phyloP scores from a whole-genome alignment of 2,888 invertebrate species.

The Urechis unicinctus region DNA sequence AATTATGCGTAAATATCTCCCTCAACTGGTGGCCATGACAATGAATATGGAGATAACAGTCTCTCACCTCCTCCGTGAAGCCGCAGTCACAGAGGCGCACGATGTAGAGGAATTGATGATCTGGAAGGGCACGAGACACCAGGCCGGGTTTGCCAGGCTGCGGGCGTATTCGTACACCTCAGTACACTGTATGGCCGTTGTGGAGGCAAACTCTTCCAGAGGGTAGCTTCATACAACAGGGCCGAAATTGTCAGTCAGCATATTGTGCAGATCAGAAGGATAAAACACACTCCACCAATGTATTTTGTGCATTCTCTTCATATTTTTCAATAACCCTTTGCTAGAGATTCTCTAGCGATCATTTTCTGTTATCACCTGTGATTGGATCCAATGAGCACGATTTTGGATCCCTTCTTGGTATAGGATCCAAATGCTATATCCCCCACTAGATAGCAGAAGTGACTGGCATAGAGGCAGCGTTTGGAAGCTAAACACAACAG shows the following conservation, averaged over 20 bases:
- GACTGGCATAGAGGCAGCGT: constrained; percentile 82
- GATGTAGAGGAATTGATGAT: constrained; percentile 80
- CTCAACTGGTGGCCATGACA: too few relatives aligned
- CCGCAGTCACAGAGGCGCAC: constrained; percentile 73
- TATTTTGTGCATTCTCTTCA: too few relatives aligned
- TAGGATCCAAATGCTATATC: constrained; percentile 61
- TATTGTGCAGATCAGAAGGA: too few relatives aligned
- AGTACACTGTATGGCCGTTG: constrained; percentile 85
- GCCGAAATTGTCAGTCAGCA: too few relatives aligned
- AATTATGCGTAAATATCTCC: too few relatives aligned
- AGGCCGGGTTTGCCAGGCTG: constrained; percentile 68
- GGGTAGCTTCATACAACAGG: too few relatives aligned
- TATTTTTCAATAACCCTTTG: too few relatives aligned
- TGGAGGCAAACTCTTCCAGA: constrained; percentile 60
- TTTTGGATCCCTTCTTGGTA: constrained; percentile 58
- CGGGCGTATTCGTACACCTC: constrained; percentile 93
- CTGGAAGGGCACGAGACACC: constrained; percentile 69
- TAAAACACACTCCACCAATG: too few relatives aligned
- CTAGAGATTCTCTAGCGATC: too few relatives aligned
- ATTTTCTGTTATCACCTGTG: too few relatives aligned
- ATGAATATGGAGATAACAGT: too few relatives aligned
- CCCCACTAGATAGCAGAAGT: constrained; percentile 91
- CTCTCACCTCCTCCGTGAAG: constrained; percentile 66
- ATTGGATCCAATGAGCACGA: constrained; percentile 74
- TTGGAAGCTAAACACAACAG: constrained; percentile 51